Base-by-base conservation (phyloP, 2,888 invertebrate genomes). In the Parthenolecanium corni region DNA sequence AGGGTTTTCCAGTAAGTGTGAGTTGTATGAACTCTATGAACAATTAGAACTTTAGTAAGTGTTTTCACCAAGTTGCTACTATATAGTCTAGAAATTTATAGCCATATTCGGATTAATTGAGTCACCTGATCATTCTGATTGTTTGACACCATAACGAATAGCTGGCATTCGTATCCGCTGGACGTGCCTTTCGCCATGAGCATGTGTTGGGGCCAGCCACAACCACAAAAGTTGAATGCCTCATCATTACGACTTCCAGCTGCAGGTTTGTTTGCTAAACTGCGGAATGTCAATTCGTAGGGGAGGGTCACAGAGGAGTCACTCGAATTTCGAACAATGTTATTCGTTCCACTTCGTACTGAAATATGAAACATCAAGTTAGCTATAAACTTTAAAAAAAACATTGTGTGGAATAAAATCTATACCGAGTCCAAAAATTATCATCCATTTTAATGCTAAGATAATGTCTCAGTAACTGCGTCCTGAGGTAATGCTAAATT, bases 141-240 rank as follows among this genome's bases (percentile, higher is more conserved):
- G 74, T 89, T 81, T 63, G 88, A 84, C 64, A 89, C 77, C 86
- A 89, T 88, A 46, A 80, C 83, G 72, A 86, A 89, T 44, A 89
- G 74, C 67, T 85, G 81, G 70, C 82, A 80, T 0, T 77, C 74
- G 73, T 79, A 82, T 1, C 89, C 89, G 64, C 79, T 76, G 0
- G 77, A 70, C 3, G 73, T 82, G 3, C 89, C 89, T 73, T 82
- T 85, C 0, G 89, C 85, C 38, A 87, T 68, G 5, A 89, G 77
- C 80, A 89, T 79, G 73, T 89, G 88, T 65, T 87, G 83, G 0
- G 89, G 89, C 88, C 89, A 89, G 56, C 89, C 89, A 52, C 89
- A 90, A 66, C 89, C 89, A 75, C 89, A 90, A 79, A 86, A 87
- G 74, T 85, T 84, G 75, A 85, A 85, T 67, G 77, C 76, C 9